Conservation (phyloP, 2,113 vertebrate species). For the Erpornis zantholeuca region DNA sequence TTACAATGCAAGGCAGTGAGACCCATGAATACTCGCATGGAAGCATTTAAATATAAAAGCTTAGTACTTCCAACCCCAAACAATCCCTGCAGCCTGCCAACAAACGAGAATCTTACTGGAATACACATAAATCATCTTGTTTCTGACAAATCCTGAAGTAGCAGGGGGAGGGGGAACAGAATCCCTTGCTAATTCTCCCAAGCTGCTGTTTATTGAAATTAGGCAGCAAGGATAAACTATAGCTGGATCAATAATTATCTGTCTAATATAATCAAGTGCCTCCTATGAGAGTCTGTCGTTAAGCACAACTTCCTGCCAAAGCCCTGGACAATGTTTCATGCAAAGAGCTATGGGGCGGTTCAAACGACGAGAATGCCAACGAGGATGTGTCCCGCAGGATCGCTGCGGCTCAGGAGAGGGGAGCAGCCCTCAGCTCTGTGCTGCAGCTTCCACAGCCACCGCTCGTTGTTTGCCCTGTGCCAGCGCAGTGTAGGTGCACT, state of each 20-base stretch:
- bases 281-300: neutral
- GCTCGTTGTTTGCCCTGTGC: rapidly evolving
- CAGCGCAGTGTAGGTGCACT: rapidly evolving
- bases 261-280: slow-evolving; percentile 77
- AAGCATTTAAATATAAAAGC: slow-evolving; percentile 38
- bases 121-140: slow-evolving; percentile 73
- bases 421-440: neutral
- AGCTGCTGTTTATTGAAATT: slow-evolving; percentile 80
- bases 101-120: slow-evolving; percentile 67
- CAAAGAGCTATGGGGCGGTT: neutral
- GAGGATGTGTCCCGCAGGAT: neutral
- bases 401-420: rapidly evolving
- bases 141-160: slow-evolving; percentile 68
- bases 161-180: slow-evolving; percentile 6
- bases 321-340: neutral
- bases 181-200: slow-evolving; percentile 72
- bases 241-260: slow-evolving; percentile 71
- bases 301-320: slow-evolving; percentile 27
- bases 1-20: slow-evolving; percentile 51
- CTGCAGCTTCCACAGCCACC: neutral
- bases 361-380: neutral
- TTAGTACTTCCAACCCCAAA: neutral
- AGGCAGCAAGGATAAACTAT: slow-evolving; percentile 70
- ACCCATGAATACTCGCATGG: neutral
- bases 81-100: slow-evolving; percentile 40